Base-by-base conservation (phyloP, 2,113 vertebrate genomes). In the Toxotes jaculatrix region DNA sequence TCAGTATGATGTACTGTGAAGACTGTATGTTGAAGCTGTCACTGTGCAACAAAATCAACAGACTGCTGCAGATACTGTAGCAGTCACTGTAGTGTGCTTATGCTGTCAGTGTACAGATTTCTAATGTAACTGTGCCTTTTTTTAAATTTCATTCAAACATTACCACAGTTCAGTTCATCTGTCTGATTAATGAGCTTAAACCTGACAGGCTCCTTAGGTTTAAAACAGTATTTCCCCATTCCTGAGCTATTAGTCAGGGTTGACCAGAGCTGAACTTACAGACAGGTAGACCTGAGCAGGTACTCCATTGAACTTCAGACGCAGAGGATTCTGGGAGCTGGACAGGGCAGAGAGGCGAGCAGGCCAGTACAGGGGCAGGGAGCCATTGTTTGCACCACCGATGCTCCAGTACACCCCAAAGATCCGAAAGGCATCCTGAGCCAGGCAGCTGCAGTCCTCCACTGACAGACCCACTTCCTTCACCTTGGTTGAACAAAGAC, bases 361-460 rank as follows among this genome's bases (percentile, higher is more conserved):
- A 0, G 96, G 95, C 95, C 95, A 96, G 68, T 87, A 91, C 0
- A 62, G 78, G 0, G 96, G 95, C 16, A 96, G 73, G 38, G 93
- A 88, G 16, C 74, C 75, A 11, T 90, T 92, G n/a, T 79, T 80
- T 3, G 60, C 55, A 0, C 82, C 88, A 0, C 94, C 93, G 7
- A 96, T 32, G 64, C 80, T 81, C 92, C 92, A 94, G 90, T 96
- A 96, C 21, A 94, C 86, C 31, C 86, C 88, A 38, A 96, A 95
- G 80, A 96, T 92, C 38, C 94, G 89, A 31, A 61, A 83, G 6
- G 93, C 94, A 13, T 96, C 96, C 72, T 91, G 87, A 11, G 95
- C 94, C 79, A 96, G 74, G 67, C 96, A 96, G 90, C 95, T 94
- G 88, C 96, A 96, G 90, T 96, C 93, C 85, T 95, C 93, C 36